Conservation (phyloP, 2,888 invertebrate genomes). For the Stratiomys singularior region DNA sequence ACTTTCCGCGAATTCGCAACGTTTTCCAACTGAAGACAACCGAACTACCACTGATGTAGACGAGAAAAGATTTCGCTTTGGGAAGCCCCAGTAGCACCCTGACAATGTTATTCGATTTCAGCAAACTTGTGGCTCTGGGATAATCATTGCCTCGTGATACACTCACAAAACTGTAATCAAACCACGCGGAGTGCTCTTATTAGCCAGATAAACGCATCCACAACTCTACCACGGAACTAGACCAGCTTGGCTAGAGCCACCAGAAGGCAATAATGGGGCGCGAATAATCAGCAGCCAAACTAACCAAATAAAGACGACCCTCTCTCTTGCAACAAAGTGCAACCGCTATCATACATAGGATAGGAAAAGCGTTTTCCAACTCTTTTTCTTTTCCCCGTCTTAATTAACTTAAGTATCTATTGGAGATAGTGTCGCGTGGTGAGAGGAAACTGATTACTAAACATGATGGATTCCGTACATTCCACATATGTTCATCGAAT, state of each 20-base stretch:
- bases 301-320: neutral
- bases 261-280: too few species aligned
- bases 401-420: slow-evolving; percentile 27
- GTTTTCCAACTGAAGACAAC: neutral
- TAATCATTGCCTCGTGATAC: slow-evolving; percentile 6
- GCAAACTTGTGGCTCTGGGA: slow-evolving; percentile 16
- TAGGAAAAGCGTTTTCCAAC: neutral
- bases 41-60: slow-evolving; percentile 27
- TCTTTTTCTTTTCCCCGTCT: neutral
- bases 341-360: too few species aligned
- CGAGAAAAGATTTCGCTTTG: slow-evolving; percentile 15
- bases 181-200: slow-evolving; percentile 5
- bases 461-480: neutral
- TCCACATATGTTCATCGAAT: neutral
- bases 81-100: slow-evolving; percentile 7
- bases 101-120: neutral
- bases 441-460: neutral
- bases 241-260: neutral
- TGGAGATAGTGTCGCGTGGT: neutral
- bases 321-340: too few species aligned
- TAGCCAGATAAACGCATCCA: slow-evolving; percentile 26
- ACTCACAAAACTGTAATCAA: neutral
- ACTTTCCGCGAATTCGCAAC: neutral
- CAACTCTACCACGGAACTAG: neutral
- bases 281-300: neutral